Conservation (phyloP, 2,797 vertebrate genomes). For the Gila robusta region DNA sequence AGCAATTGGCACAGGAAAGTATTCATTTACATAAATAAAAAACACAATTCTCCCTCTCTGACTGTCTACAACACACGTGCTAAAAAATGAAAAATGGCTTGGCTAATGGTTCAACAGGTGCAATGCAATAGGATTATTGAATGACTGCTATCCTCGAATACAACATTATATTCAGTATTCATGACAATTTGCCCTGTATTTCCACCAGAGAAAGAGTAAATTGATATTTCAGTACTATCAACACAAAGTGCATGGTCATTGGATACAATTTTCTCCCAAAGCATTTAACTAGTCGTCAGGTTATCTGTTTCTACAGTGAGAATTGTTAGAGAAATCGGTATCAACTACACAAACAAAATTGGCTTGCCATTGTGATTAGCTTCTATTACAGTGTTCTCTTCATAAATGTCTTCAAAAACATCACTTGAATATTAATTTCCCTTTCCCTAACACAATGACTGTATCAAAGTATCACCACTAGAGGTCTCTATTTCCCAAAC, state of each 20-base stretch:
- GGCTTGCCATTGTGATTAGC: not conserved
- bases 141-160: not conserved
- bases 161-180: not conserved
- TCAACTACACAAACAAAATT: not conserved
- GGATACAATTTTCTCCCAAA: not conserved
- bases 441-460: not conserved
- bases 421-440: not conserved
- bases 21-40: not conserved
- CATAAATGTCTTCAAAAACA: not conserved
- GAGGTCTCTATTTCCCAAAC: constrained; percentile 14
- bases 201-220: not conserved
- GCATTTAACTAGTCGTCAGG: not conserved
- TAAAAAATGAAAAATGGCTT: not conserved
- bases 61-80: not conserved
- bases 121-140: not conserved
- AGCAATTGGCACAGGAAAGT: not conserved
- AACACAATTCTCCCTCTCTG: not conserved
- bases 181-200: not conserved
- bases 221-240: not conserved
- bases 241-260: not conserved
- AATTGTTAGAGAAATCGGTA: not conserved
- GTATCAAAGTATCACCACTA: not conserved
- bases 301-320: not conserved
- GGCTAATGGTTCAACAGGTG: not conserved
- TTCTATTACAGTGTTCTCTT: not conserved